These are phyloP conservation scores for Epiblema foenella DNA, from an alignment of 2,888 invertebrate species.

Conservation along the genomic window DNA sequence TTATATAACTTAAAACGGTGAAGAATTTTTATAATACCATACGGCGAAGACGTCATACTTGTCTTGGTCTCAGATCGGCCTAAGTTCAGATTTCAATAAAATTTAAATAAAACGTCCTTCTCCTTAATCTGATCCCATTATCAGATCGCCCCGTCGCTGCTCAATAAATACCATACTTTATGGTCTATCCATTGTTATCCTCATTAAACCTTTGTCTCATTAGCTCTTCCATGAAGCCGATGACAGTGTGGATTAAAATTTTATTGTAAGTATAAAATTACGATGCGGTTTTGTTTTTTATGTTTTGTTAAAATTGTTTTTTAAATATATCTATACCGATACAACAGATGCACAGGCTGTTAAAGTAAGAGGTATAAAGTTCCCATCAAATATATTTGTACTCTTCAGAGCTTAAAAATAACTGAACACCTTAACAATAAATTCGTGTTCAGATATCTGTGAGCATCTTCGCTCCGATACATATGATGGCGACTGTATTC, in stretches of 20 bases:
- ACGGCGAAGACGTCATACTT: no score
- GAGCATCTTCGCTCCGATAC: no score
- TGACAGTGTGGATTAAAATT: constrained; percentile 72
- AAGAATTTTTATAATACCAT: no score
- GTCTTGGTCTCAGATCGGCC: no score
- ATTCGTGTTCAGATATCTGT: no score
- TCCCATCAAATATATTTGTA: no score
- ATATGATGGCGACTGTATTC: no score
- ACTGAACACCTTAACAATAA: no score
- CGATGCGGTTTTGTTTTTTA: constrained; percentile 15
- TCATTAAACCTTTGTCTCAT: constrained; percentile 85
- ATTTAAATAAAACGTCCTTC: constrained; percentile 44
- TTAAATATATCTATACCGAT: neutral
- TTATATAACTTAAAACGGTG: no score
- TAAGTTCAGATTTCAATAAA: neutral
- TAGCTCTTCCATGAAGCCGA: constrained; percentile 76
- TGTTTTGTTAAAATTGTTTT: neutral
- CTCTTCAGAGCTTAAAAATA: no score
- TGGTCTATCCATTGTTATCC: constrained; percentile 78
- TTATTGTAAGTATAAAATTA: constrained; percentile 49
- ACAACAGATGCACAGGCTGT: neutral
- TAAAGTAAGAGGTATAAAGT: no score
- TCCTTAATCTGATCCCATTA: constrained; percentile 75
- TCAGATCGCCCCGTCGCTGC: constrained; percentile 77
- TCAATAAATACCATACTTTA: constrained; percentile 83